Conservation (phyloP, 2,888 invertebrate species). For the Quadriops clusia region DNA sequence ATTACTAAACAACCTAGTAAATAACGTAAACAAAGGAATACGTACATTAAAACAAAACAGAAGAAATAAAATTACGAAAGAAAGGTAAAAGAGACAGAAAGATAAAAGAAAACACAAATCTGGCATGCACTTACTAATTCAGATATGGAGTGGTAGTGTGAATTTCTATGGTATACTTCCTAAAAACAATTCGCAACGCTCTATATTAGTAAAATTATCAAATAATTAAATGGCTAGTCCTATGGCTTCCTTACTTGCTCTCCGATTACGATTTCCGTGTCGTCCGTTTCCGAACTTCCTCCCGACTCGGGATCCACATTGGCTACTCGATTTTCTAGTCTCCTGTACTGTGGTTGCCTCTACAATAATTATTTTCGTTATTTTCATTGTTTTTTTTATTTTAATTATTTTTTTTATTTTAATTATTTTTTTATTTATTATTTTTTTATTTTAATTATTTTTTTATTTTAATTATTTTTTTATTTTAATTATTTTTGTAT, state of each 20-base stretch:
- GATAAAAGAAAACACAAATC: not conserved
- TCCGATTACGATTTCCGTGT: constrained; percentile 42
- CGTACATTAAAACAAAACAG: too few species aligned
- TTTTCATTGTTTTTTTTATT: too few species aligned
- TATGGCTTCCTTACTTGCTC: constrained; percentile 40
- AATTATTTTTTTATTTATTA: too few species aligned
- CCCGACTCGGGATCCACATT: constrained; percentile 22
- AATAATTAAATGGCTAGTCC: not conserved
- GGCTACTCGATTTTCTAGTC: constrained; percentile 25
- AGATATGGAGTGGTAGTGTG: constrained; percentile 19
- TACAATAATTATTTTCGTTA: too few species aligned
- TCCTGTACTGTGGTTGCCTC: constrained; percentile 23
- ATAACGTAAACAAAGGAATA: too few species aligned
- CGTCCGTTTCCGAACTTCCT: constrained; percentile 36
- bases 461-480: too few species aligned
- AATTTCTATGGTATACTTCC: constrained; percentile 17
- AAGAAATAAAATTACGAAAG: too few species aligned
- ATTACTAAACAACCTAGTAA: too few species aligned
- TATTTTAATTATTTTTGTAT: too few species aligned
- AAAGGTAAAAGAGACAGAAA: constrained; percentile 5
- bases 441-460: too few species aligned
- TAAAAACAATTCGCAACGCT: constrained; percentile 15
- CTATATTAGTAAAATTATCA: constrained; percentile 3
- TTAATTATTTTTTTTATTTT: too few species aligned
- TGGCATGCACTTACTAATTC: constrained; percentile 29